Conservation (phyloP, 1,140 invertebrate genomes). For the Battus philenor region DNA sequence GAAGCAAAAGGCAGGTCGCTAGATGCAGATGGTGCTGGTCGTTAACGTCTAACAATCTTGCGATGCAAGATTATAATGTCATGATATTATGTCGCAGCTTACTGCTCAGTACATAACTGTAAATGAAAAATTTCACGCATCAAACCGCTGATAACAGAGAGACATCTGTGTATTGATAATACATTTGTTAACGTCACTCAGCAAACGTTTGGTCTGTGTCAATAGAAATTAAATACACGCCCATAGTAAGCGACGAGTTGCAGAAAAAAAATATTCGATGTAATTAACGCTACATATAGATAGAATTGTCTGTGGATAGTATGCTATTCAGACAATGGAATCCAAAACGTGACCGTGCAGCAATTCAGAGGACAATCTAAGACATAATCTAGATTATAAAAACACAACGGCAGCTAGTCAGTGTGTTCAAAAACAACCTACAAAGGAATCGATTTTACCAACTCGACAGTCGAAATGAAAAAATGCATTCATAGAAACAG, state of each 20-base stretch:
- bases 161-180: slow-evolving; percentile 57
- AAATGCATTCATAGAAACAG: slow-evolving; percentile 51
- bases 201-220: slow-evolving; percentile 36
- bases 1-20: slow-evolving; percentile 41
- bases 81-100: slow-evolving; percentile 38
- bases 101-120: slow-evolving; percentile 41
- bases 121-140: slow-evolving; percentile 42
- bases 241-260: slow-evolving; percentile 3
- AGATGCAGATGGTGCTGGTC: slow-evolving; percentile 31
- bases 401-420: slow-evolving; percentile 51
- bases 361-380: slow-evolving; percentile 61
- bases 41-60: slow-evolving; percentile 32
- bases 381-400: slow-evolving; percentile 66
- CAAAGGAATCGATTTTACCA: slow-evolving; percentile 65
- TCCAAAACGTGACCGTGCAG: slow-evolving; percentile 57
- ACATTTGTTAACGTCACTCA: slow-evolving; percentile 54
- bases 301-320: slow-evolving; percentile 46
- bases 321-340: slow-evolving; percentile 57
- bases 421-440: slow-evolving; percentile 62
- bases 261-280: slow-evolving; percentile 40
- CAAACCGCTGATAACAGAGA: slow-evolving; percentile 57
- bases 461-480: slow-evolving; percentile 38
- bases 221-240: slow-evolving; percentile 34
- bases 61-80: slow-evolving; percentile 45
- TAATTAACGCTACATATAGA: slow-evolving; percentile 61